These are phyloP conservation scores for Tetragonula carbonaria DNA, from an alignment of 2,888 invertebrate genomes.

Conservation along the genomic window DNA sequence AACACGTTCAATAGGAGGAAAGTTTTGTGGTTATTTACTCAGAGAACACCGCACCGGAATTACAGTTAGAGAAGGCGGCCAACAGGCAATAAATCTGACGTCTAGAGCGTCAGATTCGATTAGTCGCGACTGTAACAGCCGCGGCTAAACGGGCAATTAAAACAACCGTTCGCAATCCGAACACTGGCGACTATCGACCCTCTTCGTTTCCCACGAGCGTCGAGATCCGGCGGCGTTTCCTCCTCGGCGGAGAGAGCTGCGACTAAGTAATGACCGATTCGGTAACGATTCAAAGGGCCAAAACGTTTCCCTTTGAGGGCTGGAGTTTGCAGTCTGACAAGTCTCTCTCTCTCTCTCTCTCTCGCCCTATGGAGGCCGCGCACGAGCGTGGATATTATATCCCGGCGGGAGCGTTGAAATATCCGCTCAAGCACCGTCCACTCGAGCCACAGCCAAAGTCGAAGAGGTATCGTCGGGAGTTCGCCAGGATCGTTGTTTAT, in stretches of 20 bases:
- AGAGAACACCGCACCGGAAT: too few relatives aligned
- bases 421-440: slow-evolving; percentile 46
- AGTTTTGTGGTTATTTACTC: too few relatives aligned
- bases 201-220: slow-evolving; percentile 36
- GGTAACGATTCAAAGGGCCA: slow-evolving; percentile 30
- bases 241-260: background rate
- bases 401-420: slow-evolving; percentile 48
- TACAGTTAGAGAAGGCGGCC: background rate
- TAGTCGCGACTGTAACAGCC: background rate
- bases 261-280: slow-evolving; percentile 29
- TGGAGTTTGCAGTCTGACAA: too few relatives aligned
- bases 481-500: slow-evolving; percentile 56
- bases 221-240: background rate
- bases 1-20: too few relatives aligned
- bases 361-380: too few relatives aligned
- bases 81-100: background rate
- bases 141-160: slow-evolving; percentile 14
- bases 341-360: too few relatives aligned
- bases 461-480: slow-evolving; percentile 36
- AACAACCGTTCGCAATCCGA: background rate
- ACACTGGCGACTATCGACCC: slow-evolving; percentile 2
- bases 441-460: slow-evolving; percentile 19
- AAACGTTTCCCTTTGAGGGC: slow-evolving; percentile 31
- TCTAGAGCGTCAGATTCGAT: slow-evolving; percentile 1
- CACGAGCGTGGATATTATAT: slow-evolving; percentile 28